phyloP scores from a whole-genome alignment of 2,797 vertebrate species.

The Rhinatrema bivittatum region DNA sequence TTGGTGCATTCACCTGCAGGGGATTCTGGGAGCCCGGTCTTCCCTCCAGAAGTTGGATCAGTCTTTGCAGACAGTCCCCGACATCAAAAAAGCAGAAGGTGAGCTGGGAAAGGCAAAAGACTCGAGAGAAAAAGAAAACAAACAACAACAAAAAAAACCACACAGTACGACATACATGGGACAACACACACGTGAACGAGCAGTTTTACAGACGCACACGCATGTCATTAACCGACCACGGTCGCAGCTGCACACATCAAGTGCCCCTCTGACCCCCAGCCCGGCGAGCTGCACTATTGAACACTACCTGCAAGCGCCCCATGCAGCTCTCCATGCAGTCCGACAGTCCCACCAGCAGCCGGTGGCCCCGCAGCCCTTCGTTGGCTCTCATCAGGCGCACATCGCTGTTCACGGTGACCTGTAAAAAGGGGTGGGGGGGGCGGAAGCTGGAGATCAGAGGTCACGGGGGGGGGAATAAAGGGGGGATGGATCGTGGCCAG shows the following conservation, averaged over 20 bases:
- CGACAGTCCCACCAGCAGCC: conserved; percentile 53
- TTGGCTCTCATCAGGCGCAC: conserved; percentile 63
- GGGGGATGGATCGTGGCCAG: not conserved
- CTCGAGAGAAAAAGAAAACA: too few relatives aligned
- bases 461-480: not conserved
- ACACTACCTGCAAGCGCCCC: conserved; percentile 52
- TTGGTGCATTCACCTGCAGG: too few relatives aligned
- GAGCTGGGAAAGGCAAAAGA: conserved; percentile 36
- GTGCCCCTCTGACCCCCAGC: not conserved
- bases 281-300: not conserved
- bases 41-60: conserved; percentile 54
- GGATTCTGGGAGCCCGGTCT: conserved; percentile 18
- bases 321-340: conserved; percentile 60
- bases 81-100: conserved; percentile 64
- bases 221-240: too few relatives aligned
- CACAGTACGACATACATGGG: too few relatives aligned
- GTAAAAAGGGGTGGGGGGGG: too few relatives aligned
- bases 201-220: too few relatives aligned
- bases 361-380: conserved; percentile 53
- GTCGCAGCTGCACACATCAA: too few relatives aligned
- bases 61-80: conserved; percentile 42
- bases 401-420: conserved; percentile 64
- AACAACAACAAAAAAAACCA: too few relatives aligned
- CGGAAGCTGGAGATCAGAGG: not conserved
- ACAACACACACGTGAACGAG: too few relatives aligned